phyloP scores from a whole-genome alignment of 2,113 vertebrate species.

The Phaethon lepturus region DNA sequence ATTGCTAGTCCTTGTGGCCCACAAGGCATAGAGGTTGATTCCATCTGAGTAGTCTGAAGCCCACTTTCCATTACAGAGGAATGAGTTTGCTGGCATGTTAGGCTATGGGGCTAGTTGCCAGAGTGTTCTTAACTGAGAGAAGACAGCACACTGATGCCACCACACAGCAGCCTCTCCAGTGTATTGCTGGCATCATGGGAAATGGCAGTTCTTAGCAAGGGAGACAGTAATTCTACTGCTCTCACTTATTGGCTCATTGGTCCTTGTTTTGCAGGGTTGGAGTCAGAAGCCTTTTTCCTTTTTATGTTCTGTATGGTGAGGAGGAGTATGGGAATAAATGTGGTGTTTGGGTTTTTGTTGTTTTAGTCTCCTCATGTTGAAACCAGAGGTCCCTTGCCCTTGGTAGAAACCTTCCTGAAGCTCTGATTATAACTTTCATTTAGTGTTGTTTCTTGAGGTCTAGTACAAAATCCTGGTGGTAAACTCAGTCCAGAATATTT shows the following conservation, averaged over 20 bases:
- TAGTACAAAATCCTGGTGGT: neutral
- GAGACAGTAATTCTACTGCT: neutral
- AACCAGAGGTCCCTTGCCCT: neutral
- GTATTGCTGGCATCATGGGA: fast-evolving
- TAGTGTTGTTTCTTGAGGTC: neutral
- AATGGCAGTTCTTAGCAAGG: neutral
- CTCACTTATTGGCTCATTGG: neutral
- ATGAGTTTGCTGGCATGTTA: neutral
- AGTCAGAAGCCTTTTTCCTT: neutral
- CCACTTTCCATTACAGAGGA: neutral
- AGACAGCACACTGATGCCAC: neutral
- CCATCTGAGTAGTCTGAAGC: neutral
- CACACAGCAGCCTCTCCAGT: neutral
- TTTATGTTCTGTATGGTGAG: neutral
- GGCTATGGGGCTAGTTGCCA: neutral
- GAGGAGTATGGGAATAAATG: neutral
- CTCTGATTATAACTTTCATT: neutral
- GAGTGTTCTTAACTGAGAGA: neutral
- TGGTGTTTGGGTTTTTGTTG: too few species aligned
- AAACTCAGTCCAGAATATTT: neutral
- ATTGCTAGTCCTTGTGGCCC: neutral
- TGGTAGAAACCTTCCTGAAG: neutral
- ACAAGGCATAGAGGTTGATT: neutral
- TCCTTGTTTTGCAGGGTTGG: neutral
- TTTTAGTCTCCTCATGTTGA: neutral